Base-by-base conservation (phyloP, 2,113 vertebrate genomes). In the Phycodurus eques region DNA sequence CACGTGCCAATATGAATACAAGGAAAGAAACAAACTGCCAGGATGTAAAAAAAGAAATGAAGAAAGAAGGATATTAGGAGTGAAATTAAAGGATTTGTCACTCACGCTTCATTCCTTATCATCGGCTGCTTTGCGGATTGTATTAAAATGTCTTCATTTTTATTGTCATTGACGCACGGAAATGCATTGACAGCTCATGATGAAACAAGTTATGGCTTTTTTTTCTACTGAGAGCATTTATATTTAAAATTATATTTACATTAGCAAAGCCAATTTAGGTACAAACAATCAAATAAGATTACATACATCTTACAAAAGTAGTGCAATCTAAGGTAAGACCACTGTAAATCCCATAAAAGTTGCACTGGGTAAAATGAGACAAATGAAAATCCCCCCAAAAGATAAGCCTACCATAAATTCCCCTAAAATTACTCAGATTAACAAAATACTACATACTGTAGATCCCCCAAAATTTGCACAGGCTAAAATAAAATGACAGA, bases 71-170 rank as follows among this genome's bases (percentile, higher is more conserved):
- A 65, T 33, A 69, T 68, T 66, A 68, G 15, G n/a, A 71, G 63
- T 63, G n/a, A 67, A 14, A 71, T 57, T 47, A 64, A 75, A 67
- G 69, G 67, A 78, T 74, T 75, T 74, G 83, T 67, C 78, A 75
- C 49, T 80, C 47, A 65, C 9, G 22, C 53, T 39, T 65, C 42
- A 35, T 67, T 33, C 60, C 59, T 65, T 54, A 43, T 67, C 46
- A 44, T 57, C 22, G 42, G 59, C 35, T 17, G 27, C 12, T 70
- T 78, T 17, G 49, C 43, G 47, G 35, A 53, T 47, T 63, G 15
- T 51, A 73, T 68, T 54, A 56, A 33, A 68, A 51, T n/a, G 15
- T 19, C 15, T 65, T 43, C 44, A 44, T 67, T 72, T 49, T 11
- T 70, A 66, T 61, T 72, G 46, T 65, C 59, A 12, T 12, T 22